Conservation (phyloP, 2,888 invertebrate genomes). For the Panopea generosa region DNA sequence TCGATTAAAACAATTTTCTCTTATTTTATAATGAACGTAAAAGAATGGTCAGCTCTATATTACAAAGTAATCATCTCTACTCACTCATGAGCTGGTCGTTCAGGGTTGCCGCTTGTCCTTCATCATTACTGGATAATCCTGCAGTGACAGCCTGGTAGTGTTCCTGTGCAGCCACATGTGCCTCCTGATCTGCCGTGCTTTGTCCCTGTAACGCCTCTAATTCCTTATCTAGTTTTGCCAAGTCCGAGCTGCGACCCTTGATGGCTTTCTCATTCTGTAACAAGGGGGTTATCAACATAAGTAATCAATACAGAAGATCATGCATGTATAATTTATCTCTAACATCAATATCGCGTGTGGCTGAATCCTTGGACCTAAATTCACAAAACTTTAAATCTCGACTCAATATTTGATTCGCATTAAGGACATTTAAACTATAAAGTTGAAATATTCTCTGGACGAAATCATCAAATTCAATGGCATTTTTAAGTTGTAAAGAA, state of each 20-base stretch:
- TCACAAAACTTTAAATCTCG: too few species aligned
- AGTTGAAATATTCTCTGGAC: too few species aligned
- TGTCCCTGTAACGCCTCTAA: conserved; percentile 90
- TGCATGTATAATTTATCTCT: background rate
- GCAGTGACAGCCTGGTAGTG: conserved; percentile 93
- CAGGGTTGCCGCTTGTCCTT: conserved; percentile 91
- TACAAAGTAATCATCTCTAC: too few species aligned
- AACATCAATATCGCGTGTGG: background rate
- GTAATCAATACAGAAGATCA: background rate
- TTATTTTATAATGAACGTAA: too few species aligned
- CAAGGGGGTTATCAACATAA: too few species aligned
- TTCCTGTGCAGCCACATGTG: conserved; percentile 91
- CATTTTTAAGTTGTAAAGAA: too few species aligned
- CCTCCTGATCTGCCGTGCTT: conserved; percentile 89
- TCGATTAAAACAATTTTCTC: too few species aligned
- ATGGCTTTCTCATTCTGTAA: conserved; percentile 87
- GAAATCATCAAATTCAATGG: too few species aligned
- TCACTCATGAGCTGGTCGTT: conserved; percentile 95
- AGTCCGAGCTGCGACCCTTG: conserved; percentile 87
- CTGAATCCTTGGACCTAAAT: background rate
- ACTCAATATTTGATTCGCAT: too few species aligned
- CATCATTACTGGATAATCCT: conserved; percentile 92
- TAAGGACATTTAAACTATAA: too few species aligned
- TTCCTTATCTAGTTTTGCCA: conserved; percentile 86
- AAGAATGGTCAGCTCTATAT: too few species aligned